Evolutionary conservation across 2,888 invertebrate genomes (phyloP).

Genomic region (Augochlorella aurata): DNA sequence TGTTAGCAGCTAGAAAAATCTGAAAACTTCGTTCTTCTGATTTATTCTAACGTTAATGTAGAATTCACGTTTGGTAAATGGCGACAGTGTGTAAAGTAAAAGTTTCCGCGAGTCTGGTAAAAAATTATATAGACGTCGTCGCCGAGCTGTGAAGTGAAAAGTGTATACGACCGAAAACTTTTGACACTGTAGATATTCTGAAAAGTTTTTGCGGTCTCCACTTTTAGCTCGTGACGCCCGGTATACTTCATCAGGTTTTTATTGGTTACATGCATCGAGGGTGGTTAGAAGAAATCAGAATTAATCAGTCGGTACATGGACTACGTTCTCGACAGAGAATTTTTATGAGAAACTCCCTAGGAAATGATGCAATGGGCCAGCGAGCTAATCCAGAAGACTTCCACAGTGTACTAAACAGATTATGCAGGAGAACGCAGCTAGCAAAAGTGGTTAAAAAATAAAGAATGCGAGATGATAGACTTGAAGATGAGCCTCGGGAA

Average conservation of each 20-base stretch:
- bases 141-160: not conserved
- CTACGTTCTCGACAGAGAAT: not conserved
- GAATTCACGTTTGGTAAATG: too few species aligned
- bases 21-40: too few species aligned
- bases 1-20: too few species aligned
- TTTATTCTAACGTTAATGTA: too few species aligned
- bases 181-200: not conserved
- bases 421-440: not conserved
- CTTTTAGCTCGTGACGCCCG: not conserved
- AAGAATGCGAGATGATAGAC: not conserved
- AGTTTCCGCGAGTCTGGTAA: too few species aligned
- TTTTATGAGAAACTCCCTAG: not conserved
- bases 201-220: not conserved
- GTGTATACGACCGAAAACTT: slow-evolving; percentile 1
- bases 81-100: too few species aligned
- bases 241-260: not conserved
- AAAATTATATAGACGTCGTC: too few species aligned
- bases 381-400: not conserved
- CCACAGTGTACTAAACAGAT: not conserved
- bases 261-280: not conserved
- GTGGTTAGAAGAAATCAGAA: not conserved
- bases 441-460: not conserved
- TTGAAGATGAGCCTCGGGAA: not conserved
- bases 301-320: not conserved
- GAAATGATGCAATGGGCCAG: not conserved